A percentile compares a stretch with the other conserved stretches of the same genome.
These are phyloP conservation scores for Aldabrachelys gigantea DNA, from an alignment of 2,113 vertebrate genomes.

Conservation along the genomic window DNA sequence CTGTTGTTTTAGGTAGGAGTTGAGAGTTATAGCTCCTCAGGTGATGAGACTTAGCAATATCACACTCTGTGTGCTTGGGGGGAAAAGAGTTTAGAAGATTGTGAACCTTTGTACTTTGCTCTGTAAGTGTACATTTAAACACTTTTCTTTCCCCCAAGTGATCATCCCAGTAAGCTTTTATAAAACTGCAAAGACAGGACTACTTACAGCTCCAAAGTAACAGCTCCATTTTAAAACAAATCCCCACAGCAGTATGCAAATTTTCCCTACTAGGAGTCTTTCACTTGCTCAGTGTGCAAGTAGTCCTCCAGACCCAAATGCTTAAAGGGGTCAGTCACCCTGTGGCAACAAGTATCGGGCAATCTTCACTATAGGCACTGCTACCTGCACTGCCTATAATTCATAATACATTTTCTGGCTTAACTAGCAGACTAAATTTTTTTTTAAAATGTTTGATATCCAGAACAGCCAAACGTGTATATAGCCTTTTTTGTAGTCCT, in stretches of 20 bases:
- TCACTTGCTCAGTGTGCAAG: too few species aligned
- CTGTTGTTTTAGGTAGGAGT: not conserved
- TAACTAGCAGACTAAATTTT: too few species aligned
- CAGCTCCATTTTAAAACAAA: not conserved
- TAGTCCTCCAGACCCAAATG: too few species aligned
- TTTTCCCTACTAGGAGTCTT: not conserved
- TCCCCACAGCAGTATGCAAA: not conserved
- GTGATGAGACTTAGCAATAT: not conserved
- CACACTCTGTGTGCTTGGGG: not conserved
- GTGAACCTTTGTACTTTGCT: not conserved
- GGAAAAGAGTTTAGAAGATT: not conserved
- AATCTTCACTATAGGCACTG: too few species aligned
- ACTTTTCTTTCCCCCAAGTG: not conserved
- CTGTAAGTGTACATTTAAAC: not conserved
- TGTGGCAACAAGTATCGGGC: too few species aligned
- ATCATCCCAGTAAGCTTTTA: not conserved
- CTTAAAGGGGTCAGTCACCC: too few species aligned
- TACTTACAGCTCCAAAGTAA: not conserved
- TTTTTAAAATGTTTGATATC: too few species aligned
- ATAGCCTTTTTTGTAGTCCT: too few species aligned
- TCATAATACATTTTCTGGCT: too few species aligned
- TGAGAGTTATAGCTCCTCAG: not conserved
- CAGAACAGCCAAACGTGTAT: too few species aligned
- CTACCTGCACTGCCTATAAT: too few species aligned
- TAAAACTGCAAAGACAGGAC: not conserved